A percentile compares a stretch with the other conserved stretches of the same genome.
phyloP scores from a whole-genome alignment of 2,888 invertebrate genomes.

The Tachina lurida region DNA sequence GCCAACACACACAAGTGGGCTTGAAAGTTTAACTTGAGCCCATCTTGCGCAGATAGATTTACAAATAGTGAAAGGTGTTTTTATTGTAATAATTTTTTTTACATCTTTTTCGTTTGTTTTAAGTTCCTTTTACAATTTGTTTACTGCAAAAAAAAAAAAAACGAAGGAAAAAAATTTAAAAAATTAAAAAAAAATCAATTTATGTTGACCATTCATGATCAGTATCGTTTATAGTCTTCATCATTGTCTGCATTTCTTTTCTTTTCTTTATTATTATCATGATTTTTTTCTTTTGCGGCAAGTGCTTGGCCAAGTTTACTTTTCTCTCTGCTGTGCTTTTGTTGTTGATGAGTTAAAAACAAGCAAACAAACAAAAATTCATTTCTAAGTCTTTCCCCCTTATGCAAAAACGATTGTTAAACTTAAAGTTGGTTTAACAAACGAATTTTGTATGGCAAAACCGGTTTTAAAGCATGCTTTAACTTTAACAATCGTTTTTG shows the following conservation, averaged over 20 bases:
- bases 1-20: constrained; percentile 43
- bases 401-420: too few species aligned
- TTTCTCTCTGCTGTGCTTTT: constrained; percentile 10
- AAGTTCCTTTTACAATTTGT: constrained; percentile 62
- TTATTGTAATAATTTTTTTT: constrained; percentile 39
- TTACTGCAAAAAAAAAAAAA: constrained; percentile 12
- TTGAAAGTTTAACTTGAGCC: constrained; percentile 51
- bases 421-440: too few species aligned
- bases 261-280: not conserved
- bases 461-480: too few species aligned
- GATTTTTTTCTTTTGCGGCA: constrained; percentile 11
- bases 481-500: too few species aligned
- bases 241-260: constrained; percentile 33
- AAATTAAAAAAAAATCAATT: constrained; percentile 43
- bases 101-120: constrained; percentile 19
- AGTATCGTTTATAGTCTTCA: not conserved
- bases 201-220: constrained; percentile 62
- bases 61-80: constrained; percentile 69
- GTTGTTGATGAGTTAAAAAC: not conserved
- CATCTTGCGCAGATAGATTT: constrained; percentile 48
- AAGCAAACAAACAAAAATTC: not conserved
- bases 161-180: not conserved
- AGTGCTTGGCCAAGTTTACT: constrained; percentile 38
- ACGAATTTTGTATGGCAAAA: too few species aligned
- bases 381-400: constrained; percentile 54